phyloP scores from a whole-genome alignment of 2,113 vertebrate species.

The Cinclus mexicanus region DNA sequence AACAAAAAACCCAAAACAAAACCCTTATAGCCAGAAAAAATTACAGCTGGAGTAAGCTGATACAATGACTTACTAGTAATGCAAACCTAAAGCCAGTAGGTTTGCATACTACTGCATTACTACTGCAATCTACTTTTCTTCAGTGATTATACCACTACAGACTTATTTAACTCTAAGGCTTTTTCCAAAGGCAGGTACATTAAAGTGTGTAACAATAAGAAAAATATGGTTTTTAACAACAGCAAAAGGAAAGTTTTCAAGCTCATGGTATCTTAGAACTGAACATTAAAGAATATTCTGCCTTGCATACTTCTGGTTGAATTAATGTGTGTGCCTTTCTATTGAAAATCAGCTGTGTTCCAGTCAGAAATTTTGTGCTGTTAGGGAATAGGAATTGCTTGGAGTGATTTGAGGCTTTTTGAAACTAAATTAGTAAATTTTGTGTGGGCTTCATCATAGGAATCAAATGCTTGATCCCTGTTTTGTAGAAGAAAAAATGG shows the following conservation, averaged over 20 bases:
- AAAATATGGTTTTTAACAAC: neutral
- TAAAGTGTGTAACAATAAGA: neutral
- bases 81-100: neutral
- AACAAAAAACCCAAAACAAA: neutral
- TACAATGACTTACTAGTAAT: neutral
- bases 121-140: neutral
- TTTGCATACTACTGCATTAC: no score
- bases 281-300: neutral
- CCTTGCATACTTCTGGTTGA: neutral
- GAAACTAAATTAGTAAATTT: neutral
- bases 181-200: neutral
- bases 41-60: neutral
- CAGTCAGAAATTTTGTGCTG: neutral
- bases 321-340: neutral
- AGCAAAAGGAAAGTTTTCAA: neutral
- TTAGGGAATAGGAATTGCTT: neutral
- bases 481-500: neutral
- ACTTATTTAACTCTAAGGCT: neutral
- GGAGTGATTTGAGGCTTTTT: neutral
- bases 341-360: neutral
- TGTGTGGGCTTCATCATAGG: neutral
- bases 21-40: neutral
- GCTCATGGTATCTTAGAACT: neutral
- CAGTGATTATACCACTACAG: neutral
- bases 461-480: neutral